Percentiles rank a stretch among this genome's conserved stretches.
Conservation (phyloP, 2,113 vertebrate species). For the Grammomys dolichurus region DNA sequence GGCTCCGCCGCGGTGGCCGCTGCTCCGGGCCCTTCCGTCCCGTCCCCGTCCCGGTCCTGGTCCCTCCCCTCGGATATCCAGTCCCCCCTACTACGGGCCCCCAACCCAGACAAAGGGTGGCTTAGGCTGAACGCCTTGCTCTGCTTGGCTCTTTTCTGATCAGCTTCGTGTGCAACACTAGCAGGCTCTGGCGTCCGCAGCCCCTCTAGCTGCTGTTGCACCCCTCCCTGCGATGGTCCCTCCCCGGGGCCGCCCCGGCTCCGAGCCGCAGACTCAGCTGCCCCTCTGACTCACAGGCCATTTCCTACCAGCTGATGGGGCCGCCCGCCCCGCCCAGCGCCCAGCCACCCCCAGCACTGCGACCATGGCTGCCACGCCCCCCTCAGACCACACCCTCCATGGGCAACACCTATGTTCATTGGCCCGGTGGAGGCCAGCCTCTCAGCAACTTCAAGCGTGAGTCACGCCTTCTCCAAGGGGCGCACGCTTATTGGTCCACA, state of each 20-base stretch:
- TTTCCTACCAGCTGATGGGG: slow-evolving; percentile 85
- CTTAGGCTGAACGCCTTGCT: slow-evolving; percentile 68
- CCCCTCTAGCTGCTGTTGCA: slow-evolving; percentile 68
- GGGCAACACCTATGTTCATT: slow-evolving; percentile 42
- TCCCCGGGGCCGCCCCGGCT: slow-evolving; percentile 77
- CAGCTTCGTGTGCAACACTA: slow-evolving; percentile 73
- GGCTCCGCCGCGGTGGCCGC: slow-evolving; percentile 70
- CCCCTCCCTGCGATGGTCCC: slow-evolving; percentile 76
- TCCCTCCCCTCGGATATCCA: slow-evolving; percentile 69
- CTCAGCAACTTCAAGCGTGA: slow-evolving; percentile 32
- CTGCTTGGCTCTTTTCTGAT: slow-evolving; percentile 65
- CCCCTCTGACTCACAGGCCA: slow-evolving; percentile 84
- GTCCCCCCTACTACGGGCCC: slow-evolving; percentile 73
- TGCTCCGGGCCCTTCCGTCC: slow-evolving; percentile 78
- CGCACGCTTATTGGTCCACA: slow-evolving; percentile 61
- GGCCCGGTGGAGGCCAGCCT: slow-evolving; percentile 74
- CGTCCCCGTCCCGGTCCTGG: slow-evolving; percentile 45
- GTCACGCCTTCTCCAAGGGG: slow-evolving; percentile 64
- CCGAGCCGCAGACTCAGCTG: slow-evolving; percentile 75
- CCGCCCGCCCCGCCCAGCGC: slow-evolving; percentile 78
- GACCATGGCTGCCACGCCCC: slow-evolving; percentile 71
- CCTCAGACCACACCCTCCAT: slow-evolving; percentile 46
- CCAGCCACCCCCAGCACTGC: slow-evolving; percentile 57
- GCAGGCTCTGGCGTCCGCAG: slow-evolving; percentile 64
- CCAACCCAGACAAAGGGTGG: slow-evolving; percentile 83